Conservation (phyloP, 2,888 invertebrate species). For the Thysanoteuthis rhombus region DNA sequence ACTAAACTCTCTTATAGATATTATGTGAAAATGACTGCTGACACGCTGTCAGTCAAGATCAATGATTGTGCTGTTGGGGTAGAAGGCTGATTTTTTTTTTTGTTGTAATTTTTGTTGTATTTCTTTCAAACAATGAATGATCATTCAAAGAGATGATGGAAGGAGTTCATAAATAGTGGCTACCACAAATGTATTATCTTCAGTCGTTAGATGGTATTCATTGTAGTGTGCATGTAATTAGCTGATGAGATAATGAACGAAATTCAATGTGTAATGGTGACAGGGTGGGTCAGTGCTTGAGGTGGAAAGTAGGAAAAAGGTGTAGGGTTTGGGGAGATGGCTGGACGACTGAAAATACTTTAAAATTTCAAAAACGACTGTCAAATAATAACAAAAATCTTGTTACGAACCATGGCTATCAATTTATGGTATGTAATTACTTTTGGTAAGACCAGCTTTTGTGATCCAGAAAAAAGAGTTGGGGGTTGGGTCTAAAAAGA, state of each 20-base stretch:
- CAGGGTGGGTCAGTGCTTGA: not conserved
- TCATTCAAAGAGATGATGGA: not conserved
- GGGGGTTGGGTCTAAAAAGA: not conserved
- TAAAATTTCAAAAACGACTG: not conserved
- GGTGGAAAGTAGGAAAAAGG: not conserved
- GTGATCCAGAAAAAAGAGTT: not conserved
- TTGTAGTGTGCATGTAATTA: not conserved
- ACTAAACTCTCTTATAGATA: constrained; percentile 12
- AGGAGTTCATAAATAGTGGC: not conserved
- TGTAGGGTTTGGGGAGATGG: not conserved
- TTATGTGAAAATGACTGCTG: constrained; percentile 12
- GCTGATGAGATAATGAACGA: not conserved
- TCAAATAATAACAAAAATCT: not conserved
- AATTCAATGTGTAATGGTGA: not conserved
- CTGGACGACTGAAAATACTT: not conserved
- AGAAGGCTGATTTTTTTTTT: not conserved
- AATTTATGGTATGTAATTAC: constrained; percentile 12
- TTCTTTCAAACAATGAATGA: not conserved
- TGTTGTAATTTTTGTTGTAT: not conserved
- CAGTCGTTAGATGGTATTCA: not conserved
- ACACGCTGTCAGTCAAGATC: not conserved
- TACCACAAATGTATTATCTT: not conserved
- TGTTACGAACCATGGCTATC: not conserved
- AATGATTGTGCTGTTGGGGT: not conserved
- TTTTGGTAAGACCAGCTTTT: not conserved